phyloP scores from a whole-genome alignment of 2,888 invertebrate genomes.

The Pterobdella sp. region DNA sequence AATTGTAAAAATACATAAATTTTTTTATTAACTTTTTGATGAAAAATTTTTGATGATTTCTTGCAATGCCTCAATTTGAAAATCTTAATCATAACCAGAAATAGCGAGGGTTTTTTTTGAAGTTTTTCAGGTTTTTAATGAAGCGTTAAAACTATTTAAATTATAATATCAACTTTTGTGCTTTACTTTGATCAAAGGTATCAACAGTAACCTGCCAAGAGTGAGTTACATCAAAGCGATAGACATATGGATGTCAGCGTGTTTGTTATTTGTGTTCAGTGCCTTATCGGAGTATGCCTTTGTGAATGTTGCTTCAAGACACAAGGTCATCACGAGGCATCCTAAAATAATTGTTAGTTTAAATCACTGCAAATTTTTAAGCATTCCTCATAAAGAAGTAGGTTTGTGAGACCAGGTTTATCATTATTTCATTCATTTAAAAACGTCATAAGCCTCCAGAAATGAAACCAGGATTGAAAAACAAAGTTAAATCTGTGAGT shows the following conservation, averaged over 20 bases:
- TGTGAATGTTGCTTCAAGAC: conserved; percentile 40
- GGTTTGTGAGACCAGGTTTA: neutral
- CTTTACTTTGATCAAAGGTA: conserved; percentile 57
- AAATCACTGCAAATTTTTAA: neutral
- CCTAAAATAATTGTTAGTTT: conserved; percentile 10
- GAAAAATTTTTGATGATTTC: too few species aligned
- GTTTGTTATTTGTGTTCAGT: conserved; percentile 40
- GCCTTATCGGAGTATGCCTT: conserved; percentile 41
- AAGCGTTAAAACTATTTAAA: too few species aligned
- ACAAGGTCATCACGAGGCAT: conserved; percentile 31
- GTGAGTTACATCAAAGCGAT: conserved; percentile 87
- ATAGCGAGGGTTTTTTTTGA: too few species aligned
- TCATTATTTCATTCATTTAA: neutral
- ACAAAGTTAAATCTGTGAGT: neutral
- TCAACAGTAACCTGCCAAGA: conserved; percentile 77
- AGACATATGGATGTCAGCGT: conserved; percentile 50
- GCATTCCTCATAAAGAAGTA: neutral
- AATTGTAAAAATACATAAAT: too few species aligned
- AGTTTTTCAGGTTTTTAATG: too few species aligned
- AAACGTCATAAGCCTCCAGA: neutral
- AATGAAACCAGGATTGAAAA: neutral
- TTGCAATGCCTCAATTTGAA: too few species aligned
- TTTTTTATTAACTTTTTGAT: too few species aligned
- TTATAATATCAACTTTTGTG: too few species aligned
- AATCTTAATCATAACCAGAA: too few species aligned